Evolutionary conservation across 2,888 invertebrate species (phyloP), one percentile per base, ranked within the genome.

Genomic region (Callosobruchus maculatus): DNA sequence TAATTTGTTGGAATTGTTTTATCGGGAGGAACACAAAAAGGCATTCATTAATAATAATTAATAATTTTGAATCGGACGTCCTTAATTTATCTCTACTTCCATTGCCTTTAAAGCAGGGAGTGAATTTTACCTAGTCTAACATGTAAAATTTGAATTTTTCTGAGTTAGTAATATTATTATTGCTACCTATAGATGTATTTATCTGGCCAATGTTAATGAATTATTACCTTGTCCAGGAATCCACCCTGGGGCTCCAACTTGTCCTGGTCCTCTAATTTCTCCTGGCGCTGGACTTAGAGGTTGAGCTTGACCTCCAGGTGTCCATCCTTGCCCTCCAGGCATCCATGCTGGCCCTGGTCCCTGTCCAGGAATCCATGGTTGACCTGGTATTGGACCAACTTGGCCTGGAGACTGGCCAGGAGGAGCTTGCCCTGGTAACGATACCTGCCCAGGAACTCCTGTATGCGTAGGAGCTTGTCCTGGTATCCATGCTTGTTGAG

Each of bases 391-490:
- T 66, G n/a, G n/a, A n/a, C 72, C 72, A 22, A 71, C 22, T 75
- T 75, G 75, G 30, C 74, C 74, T 68, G 72, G 72, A 21, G 20
- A 18, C 22, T 22, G 70, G 77, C 73, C 81, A 72, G n/a, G n/a
- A 68, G 75, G 75, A 22, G 71, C 77, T 74, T 76, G 76, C 20
- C 79, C 78, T 22, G 78, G 75, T 73, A 77, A 74, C 73, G 72
- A 74, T 20, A 74, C 22, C 74, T 77, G 77, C 67, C 68, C 75
- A 9, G 22, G 0, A 13, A 18, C 5, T 22, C 22, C 70, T 22
- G 21, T 72, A 67, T 67, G 72, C 18, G 69, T 49, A 0, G 18
- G 21, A 7, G 68, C 21, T 22, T 68, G 68, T 21, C 68, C 68
- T 68, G 68, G 68, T 68, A 68, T 68, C 68, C 22, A 21, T 9